A percentile compares a stretch with the other conserved stretches of the same genome.
Evolutionary conservation across 1,140 invertebrate genomes (phyloP).

Genomic region (Drosophila willistoni): DNA sequence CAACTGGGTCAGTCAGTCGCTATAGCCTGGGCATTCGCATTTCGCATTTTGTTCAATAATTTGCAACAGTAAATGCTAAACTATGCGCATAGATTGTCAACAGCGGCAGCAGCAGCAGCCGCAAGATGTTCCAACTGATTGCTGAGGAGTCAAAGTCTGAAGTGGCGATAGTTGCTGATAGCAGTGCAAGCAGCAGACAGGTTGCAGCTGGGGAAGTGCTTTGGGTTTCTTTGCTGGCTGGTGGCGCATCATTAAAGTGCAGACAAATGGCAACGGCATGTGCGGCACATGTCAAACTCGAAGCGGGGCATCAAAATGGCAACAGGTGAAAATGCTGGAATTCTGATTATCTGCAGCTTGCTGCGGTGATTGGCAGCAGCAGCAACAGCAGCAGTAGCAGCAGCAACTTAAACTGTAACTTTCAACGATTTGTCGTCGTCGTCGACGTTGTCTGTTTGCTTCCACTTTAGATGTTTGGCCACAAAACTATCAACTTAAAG

Average conservation of each 20-base stretch:
- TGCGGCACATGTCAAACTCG: slow-evolving; percentile 77
- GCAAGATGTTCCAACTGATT: slow-evolving; percentile 62
- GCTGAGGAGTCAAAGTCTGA: slow-evolving; percentile 30
- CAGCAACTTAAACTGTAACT: slow-evolving; percentile 79
- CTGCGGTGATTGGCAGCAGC: slow-evolving; percentile 32
- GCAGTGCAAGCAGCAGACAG: slow-evolving; percentile 26
- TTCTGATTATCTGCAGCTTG: slow-evolving; percentile 71
- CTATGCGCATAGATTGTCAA: slow-evolving; percentile 71
- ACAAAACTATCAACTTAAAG: slow-evolving; percentile 63
- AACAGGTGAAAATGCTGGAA: slow-evolving; percentile 81
- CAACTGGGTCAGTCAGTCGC: slow-evolving; percentile 47
- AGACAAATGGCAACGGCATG: slow-evolving; percentile 80
- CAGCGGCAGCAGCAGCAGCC: slow-evolving; percentile 13
- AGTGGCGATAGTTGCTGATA: slow-evolving; percentile 49
- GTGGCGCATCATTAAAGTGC: slow-evolving; percentile 79
- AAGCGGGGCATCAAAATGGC: slow-evolving; percentile 64
- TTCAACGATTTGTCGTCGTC: slow-evolving; percentile 77
- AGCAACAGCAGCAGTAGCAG: slow-evolving; percentile 42
- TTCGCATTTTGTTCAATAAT: slow-evolving; percentile 50
- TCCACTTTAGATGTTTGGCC: slow-evolving; percentile 65
- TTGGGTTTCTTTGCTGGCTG: slow-evolving; percentile 31
- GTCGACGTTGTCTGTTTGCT: slow-evolving; percentile 39
- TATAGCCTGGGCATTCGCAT: slow-evolving; percentile 27
- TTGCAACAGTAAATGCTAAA: slow-evolving; percentile 66
- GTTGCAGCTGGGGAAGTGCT: slow-evolving; percentile 41